Conservation (phyloP, 2,113 vertebrate genomes). For the Oceanites oceanicus region DNA sequence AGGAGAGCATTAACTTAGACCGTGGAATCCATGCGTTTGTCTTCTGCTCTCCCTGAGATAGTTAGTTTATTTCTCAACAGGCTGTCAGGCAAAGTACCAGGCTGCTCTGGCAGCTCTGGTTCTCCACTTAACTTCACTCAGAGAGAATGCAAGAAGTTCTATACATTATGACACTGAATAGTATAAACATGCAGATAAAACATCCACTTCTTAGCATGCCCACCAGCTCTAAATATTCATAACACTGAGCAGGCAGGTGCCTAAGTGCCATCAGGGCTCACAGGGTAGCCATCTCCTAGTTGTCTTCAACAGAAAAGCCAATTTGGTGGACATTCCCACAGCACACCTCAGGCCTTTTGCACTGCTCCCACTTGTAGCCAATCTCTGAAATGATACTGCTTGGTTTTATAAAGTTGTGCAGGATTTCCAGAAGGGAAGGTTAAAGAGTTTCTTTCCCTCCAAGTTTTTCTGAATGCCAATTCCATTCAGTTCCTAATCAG, state of each 20-base stretch:
- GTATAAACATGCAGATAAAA: background rate
- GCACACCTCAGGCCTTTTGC: background rate
- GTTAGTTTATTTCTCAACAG: background rate
- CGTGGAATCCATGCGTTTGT: background rate
- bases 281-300: background rate
- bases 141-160: background rate
- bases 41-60: background rate
- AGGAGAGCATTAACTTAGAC: background rate
- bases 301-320: background rate
- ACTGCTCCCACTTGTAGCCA: background rate
- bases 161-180: background rate
- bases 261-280: background rate
- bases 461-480: conserved; percentile 29
- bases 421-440: conserved; percentile 33
- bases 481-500: conserved; percentile 21
- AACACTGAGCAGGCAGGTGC: background rate
- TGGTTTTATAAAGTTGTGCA: conserved; percentile 35
- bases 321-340: background rate
- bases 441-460: conserved; percentile 22
- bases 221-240: background rate
- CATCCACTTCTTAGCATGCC: background rate
- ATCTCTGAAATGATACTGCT: background rate
- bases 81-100: background rate
- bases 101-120: background rate
- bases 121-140: background rate